These are phyloP conservation scores for Goniozus legneri DNA, from an alignment of 1,140 invertebrate species.

Conservation along the genomic window DNA sequence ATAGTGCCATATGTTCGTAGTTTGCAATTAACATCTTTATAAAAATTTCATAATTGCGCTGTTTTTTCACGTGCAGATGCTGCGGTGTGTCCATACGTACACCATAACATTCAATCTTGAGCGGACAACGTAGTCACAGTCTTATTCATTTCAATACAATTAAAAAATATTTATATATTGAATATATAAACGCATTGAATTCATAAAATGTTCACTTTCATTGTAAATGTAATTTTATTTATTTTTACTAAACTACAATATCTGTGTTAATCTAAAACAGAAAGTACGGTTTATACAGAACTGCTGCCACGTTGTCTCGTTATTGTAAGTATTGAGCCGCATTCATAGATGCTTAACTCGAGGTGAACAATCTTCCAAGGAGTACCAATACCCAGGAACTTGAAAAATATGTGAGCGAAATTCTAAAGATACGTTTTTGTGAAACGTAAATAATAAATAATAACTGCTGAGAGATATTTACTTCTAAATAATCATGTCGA, in stretches of 20 bases:
- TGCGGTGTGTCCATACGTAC: too few species aligned
- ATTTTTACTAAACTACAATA: too few species aligned
- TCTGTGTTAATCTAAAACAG: too few species aligned
- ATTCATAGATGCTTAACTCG: conserved; percentile 9
- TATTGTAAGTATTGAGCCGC: conserved; percentile 31
- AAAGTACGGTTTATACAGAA: too few species aligned
- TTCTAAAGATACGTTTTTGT: not conserved
- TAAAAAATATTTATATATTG: not conserved
- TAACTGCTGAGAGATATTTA: conserved; percentile 19
- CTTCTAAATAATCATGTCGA: too few species aligned
- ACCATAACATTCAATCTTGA: conserved; percentile 1
- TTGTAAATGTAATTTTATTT: not conserved
- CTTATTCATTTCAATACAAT: not conserved
- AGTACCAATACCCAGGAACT: conserved; percentile 1
- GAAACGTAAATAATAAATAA: conserved; percentile 10
- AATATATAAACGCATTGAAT: too few species aligned
- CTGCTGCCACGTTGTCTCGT: conserved; percentile 10
- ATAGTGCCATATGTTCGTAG: conserved; percentile 9
- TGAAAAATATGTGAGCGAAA: not conserved
- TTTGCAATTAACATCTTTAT: conserved; percentile 12
- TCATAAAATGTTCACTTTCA: too few species aligned
- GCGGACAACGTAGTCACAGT: conserved; percentile 13
- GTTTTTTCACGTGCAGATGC: too few species aligned
- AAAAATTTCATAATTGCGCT: conserved; percentile 3
- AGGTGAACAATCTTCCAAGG: conserved; percentile 17